Conservation (phyloP, 2,888 invertebrate species). For the Heliconius hortense region DNA sequence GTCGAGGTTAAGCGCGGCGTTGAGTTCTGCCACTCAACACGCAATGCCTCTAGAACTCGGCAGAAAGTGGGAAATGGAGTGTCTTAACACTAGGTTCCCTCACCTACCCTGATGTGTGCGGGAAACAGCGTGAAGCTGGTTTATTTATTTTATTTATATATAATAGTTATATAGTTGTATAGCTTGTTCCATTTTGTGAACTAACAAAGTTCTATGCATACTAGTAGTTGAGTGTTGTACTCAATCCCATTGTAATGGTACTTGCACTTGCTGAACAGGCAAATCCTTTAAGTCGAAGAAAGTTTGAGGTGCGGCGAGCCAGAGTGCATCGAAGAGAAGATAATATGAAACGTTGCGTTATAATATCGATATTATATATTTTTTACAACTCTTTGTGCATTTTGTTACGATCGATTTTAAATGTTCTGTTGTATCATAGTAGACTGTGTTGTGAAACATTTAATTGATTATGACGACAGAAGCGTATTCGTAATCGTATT, state of each 20-base stretch:
- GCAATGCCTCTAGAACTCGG: too few species aligned
- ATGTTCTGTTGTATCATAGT: neutral
- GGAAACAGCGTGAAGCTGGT: too few species aligned
- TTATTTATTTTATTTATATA: too few species aligned
- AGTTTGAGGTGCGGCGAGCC: slow-evolving; percentile 33
- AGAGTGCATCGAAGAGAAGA: slow-evolving; percentile 22
- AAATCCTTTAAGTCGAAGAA: slow-evolving; percentile 40
- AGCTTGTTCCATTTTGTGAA: slow-evolving; percentile 8
- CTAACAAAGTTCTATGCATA: slow-evolving; percentile 8
- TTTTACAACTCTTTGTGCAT: slow-evolving; percentile 7
- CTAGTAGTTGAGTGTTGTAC: neutral
- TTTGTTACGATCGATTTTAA: neutral
- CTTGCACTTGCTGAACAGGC: slow-evolving; percentile 35
- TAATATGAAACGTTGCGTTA: slow-evolving; percentile 27
- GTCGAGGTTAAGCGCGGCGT: too few species aligned
- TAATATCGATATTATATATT: slow-evolving; percentile 13
- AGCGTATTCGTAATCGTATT: neutral
- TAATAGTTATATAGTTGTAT: slow-evolving; percentile 8
- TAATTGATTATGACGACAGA: neutral
- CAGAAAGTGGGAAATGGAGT: too few species aligned
- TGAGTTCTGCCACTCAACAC: too few species aligned
- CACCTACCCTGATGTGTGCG: too few species aligned
- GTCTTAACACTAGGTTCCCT: too few species aligned
- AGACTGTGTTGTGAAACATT: neutral
- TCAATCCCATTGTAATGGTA: slow-evolving; percentile 27